Base-by-base conservation (phyloP, 1,140 invertebrate genomes). In the Coptotermes formosanus region DNA sequence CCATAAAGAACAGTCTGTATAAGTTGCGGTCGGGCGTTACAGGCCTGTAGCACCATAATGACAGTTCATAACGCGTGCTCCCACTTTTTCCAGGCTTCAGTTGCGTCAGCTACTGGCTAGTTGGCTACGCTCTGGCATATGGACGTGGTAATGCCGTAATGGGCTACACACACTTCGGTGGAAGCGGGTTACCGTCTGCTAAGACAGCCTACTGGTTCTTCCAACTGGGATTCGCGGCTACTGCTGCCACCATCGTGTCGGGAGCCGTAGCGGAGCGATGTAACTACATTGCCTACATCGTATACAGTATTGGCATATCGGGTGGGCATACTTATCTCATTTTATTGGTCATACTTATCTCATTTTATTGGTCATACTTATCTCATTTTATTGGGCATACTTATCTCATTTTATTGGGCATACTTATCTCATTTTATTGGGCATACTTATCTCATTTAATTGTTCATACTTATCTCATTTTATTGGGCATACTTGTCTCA, bases 231-330 rank as follows among this genome's bases (percentile, higher is more conserved):
- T 93, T 93, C 87, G 92, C 92, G 16, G 92, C 92, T 44, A 92
- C 92, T 6, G 90, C 92, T 7, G 90, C 92, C n/a, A 92, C 92
- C 23, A 92, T 92, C 43, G 90, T 93, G 11, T 93, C 92, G 0
- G 93, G 93, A 8, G 92, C 93, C 1, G 91, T 94, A 44, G 93
- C 93, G 0, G 93, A 94, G 88, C 87, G 93, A 82, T 93, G 93
- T 87, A 91, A 93, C 86, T 93, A 93, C 87, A 86, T 90, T 0
- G 92, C 93, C 19, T 94, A 94, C 88, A 90, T 94, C 82, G 89
- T 91, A 19, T 94, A 94, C 89, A 93, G 92, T 86, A 89, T 91
- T 52, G 85, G 91, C 30, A 91, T 94, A 14, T 93, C 93, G 86
- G 92, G 93, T 93, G 87, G 86, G 86, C 14, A 19, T 9, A 48